Base-by-base conservation (phyloP, 2,888 invertebrate genomes). In the Lucinisca nassula region DNA sequence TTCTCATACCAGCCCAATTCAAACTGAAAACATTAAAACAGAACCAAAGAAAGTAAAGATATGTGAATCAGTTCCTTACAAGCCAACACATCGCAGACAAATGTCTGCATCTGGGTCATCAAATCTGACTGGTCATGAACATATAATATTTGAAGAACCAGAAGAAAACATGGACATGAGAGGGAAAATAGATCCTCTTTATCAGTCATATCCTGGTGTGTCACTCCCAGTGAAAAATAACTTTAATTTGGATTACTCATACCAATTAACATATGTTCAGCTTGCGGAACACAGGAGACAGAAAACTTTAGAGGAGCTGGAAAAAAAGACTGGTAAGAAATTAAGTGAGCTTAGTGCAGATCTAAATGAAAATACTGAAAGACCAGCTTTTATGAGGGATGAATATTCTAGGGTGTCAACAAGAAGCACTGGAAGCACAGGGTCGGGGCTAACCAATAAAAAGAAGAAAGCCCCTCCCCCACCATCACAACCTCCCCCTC, bases 221-320 rank as follows among this genome's bases (percentile, higher is more conserved):
- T 94, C 94, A 21, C 90, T 95, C 24, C 95, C 95, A 24, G 90
- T 93, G 37, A 92, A 93, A 82, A 93, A 91, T 85, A 92, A 92
- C 24, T 95, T 94, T 87, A 92, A 93, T 51, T 83, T 94, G 84
- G 94, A 94, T 82, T 92, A 93, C 72, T 93, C 93, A 14, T 91
- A 93, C 77, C 93, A 94, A 82, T 82, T 94, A 73, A 95, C 95
- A 12, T 95, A 95, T 86, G 94, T 93, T 12, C 95, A 95, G 88
- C 90, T 95, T 79, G 93, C 94, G 6, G 95, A 94, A 77, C 90
- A 91, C 61, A 87, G 95, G 21, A 87, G 95, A 6, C 92, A 93
- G 78, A 92, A 93, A 75, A 91, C 93, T n/a, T 67, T 92, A 8
- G 88, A 89, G 49, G 93, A 93, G 4, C 81, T 94, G 38, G 94